Percentiles rank a stretch among this genome's conserved stretches.
These are phyloP conservation scores for Eupithecia inturbata DNA, from an alignment of 2,888 invertebrate species.

Conservation along the genomic window DNA sequence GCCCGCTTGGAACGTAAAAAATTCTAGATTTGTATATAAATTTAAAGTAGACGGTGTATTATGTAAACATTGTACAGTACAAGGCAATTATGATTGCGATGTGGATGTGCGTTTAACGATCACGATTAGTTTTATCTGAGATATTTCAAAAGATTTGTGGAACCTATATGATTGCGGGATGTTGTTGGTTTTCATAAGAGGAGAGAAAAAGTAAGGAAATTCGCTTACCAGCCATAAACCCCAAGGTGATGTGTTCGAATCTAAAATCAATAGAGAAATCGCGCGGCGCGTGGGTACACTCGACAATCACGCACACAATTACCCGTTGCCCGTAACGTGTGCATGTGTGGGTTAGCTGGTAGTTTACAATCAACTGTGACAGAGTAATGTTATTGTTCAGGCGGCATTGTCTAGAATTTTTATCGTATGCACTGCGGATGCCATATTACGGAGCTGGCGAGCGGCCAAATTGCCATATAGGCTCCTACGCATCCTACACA, in stretches of 20 bases:
- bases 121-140: conserved; percentile 16
- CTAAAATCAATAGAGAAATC: conserved; percentile 79
- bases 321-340: conserved; percentile 49
- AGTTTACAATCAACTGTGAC: conserved; percentile 69
- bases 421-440: conserved; percentile 58
- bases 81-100: conserved; percentile 55
- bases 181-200: not conserved
- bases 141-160: not conserved
- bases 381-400: conserved; percentile 68
- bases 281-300: conserved; percentile 69
- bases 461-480: conserved; percentile 44
- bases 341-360: conserved; percentile 51
- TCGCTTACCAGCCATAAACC: conserved; percentile 78
- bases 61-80: conserved; percentile 53
- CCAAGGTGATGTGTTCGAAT: conserved; percentile 71
- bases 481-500: not conserved
- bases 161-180: not conserved
- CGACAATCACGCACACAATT: conserved; percentile 65
- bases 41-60: conserved; percentile 31
- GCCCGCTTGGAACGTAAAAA: conserved; percentile 32
- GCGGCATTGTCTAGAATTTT: conserved; percentile 56
- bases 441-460: conserved; percentile 57
- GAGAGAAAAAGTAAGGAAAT: conserved; percentile 41
- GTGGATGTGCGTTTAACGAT: conserved; percentile 42
- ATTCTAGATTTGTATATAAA: conserved; percentile 37